Percentiles rank a stretch among this genome's conserved stretches.
Evolutionary conservation across 2,888 invertebrate species (phyloP).

Genomic region (Agrochola litura): DNA sequence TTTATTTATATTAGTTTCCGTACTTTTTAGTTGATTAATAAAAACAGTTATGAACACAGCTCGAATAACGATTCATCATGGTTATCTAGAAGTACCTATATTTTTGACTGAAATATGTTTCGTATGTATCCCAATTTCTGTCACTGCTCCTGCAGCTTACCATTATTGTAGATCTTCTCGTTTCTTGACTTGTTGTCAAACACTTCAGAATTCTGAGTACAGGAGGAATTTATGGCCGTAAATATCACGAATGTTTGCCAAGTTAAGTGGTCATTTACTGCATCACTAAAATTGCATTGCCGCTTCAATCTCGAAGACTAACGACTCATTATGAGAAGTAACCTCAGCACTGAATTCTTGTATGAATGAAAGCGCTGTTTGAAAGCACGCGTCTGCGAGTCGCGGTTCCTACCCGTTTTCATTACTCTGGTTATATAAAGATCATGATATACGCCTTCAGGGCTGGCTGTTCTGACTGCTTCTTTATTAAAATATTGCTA

Average conservation of each 20-base stretch:
- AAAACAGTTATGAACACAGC: neutral
- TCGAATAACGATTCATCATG: neutral
- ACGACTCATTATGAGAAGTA: conserved; percentile 29
- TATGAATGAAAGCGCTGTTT: conserved; percentile 59
- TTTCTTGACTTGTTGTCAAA: neutral
- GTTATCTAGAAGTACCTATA: neutral
- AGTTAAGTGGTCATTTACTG: conserved; percentile 24
- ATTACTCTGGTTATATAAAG: conserved; percentile 50
- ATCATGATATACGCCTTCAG: conserved; percentile 48
- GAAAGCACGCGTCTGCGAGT: conserved; percentile 35
- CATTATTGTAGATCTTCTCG: neutral
- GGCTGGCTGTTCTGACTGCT: conserved; percentile 26
- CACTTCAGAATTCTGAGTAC: neutral
- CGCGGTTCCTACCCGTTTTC: conserved; percentile 43
- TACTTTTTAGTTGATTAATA: conserved; percentile 28
- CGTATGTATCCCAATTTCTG: neutral
- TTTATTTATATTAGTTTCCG: conserved; percentile 26
- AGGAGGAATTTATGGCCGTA: neutral
- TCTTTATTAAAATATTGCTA: conserved; percentile 45
- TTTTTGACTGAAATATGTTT: neutral
- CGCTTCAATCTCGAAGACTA: conserved; percentile 30
- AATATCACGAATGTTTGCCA: conserved; percentile 15
- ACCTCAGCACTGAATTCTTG: conserved; percentile 24
- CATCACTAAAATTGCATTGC: conserved; percentile 19
- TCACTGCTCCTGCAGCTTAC: neutral